Evolutionary conservation across 2,888 invertebrate genomes (phyloP).

Genomic region (Platypus cylindrus): DNA sequence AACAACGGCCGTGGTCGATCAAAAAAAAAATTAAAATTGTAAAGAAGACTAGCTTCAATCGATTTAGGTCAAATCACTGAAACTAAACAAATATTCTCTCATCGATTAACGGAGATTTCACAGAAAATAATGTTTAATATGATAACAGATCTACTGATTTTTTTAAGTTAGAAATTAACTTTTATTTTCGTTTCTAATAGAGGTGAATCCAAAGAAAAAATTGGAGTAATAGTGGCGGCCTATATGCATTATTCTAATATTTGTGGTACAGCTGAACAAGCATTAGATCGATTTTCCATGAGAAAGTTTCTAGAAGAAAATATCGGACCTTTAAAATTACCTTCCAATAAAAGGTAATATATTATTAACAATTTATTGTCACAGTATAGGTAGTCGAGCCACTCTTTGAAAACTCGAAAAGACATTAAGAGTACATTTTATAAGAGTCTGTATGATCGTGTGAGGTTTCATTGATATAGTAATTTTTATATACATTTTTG

Average conservation of each 20-base stretch:
- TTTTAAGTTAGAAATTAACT: neutral
- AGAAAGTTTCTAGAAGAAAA: constrained; percentile 77
- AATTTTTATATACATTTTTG: too few species aligned
- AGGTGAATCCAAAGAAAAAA: constrained; percentile 73
- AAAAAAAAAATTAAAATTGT: too few species aligned
- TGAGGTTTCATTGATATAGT: neutral
- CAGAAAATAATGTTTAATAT: too few species aligned
- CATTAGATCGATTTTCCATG: constrained; percentile 88
- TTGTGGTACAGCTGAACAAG: constrained; percentile 71
- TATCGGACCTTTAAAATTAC: constrained; percentile 55
- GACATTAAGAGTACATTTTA: neutral
- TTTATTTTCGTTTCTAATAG: constrained; percentile 31
- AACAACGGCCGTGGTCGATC: too few species aligned
- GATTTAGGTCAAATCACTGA: neutral
- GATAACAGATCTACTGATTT: too few species aligned
- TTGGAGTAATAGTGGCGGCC: constrained; percentile 79
- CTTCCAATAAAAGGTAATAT: constrained; percentile 57
- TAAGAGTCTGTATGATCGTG: neutral
- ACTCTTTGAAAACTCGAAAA: too few species aligned
- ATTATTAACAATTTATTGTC: too few species aligned
- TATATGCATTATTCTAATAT: constrained; percentile 92
- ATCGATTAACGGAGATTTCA: too few species aligned
- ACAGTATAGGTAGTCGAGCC: too few species aligned
- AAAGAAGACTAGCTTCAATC: too few species aligned
- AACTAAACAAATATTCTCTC: too few species aligned